phyloP scores from a whole-genome alignment of 2,797 vertebrate genomes.

The Tenualosa ilisha region DNA sequence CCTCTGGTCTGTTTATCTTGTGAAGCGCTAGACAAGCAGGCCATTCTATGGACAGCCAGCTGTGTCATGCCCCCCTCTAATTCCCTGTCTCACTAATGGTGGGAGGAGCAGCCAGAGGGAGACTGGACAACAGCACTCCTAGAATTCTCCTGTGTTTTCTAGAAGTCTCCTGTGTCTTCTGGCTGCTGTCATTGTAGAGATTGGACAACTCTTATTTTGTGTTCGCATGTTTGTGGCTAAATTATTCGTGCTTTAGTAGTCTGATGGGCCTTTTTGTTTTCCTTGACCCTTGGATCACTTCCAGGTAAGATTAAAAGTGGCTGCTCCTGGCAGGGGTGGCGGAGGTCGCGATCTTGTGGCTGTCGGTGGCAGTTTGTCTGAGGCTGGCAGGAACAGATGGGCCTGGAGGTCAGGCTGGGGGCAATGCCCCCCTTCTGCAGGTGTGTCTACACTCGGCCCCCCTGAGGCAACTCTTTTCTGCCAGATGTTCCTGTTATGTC shows the following conservation, averaged over 20 bases:
- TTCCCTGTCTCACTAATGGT: not conserved
- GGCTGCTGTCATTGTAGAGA: not conserved
- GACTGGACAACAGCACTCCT: not conserved
- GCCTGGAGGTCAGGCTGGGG: constrained; percentile 30
- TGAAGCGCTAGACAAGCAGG: constrained; percentile 5
- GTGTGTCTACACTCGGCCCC: constrained; percentile 9
- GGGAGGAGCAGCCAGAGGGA: not conserved
- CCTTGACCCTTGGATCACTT: constrained; percentile 16
- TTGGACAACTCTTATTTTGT: not conserved
- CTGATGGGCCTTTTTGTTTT: not conserved
- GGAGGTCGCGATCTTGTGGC: constrained; percentile 28
- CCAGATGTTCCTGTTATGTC: not conserved
- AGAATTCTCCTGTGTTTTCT: not conserved
- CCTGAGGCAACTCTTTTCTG: not conserved
- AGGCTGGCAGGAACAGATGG: constrained; percentile 35
- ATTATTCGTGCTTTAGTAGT: not conserved
- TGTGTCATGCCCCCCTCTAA: not conserved
- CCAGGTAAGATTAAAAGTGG: not conserved
- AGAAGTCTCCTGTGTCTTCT: not conserved
- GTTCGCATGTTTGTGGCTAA: not conserved
- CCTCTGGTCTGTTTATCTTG: not conserved
- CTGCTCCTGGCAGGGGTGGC: constrained; percentile 13
- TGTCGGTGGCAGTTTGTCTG: constrained; percentile 23
- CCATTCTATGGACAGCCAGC: constrained; percentile 7
- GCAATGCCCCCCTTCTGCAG: not conserved